Percentiles rank a stretch among this genome's conserved stretches.
Conservation (phyloP, 2,888 invertebrate species). For the Cotesia congregata region DNA sequence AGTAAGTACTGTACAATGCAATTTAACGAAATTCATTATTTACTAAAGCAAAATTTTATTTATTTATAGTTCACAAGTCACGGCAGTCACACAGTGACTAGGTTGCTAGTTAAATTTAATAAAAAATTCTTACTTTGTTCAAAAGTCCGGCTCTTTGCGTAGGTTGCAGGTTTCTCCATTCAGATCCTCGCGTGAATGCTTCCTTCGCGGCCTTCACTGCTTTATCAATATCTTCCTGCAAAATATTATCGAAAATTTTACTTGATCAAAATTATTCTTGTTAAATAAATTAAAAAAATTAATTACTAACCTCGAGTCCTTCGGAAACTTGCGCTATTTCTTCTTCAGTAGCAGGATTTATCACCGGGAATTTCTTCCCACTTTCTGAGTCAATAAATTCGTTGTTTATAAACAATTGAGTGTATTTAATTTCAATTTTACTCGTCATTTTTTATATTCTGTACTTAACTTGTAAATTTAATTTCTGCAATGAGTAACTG, state of each 20-base stretch:
- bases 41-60: too few species aligned
- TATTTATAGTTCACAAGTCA: too few species aligned
- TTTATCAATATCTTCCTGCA: slow-evolving; percentile 70
- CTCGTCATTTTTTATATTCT: too few species aligned
- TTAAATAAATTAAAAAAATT: too few species aligned
- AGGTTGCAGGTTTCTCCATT: slow-evolving; percentile 73
- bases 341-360: slow-evolving; percentile 74
- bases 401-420: slow-evolving; percentile 85
- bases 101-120: too few species aligned
- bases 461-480: too few species aligned
- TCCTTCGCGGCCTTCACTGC: slow-evolving; percentile 71
- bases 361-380: slow-evolving; percentile 77
- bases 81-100: too few species aligned
- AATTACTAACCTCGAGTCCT: slow-evolving; percentile 70
- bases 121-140: slow-evolving; percentile 45
- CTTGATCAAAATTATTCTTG: too few species aligned
- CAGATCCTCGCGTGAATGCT: slow-evolving; percentile 73
- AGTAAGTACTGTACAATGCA: too few species aligned
- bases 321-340: slow-evolving; percentile 73
- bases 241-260: neutral
- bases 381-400: slow-evolving; percentile 85
- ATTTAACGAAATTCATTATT: too few species aligned
- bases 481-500: too few species aligned
- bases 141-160: slow-evolving; percentile 71
- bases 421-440: slow-evolving; percentile 45